These are phyloP conservation scores for Cheilosia impressa DNA, from an alignment of 2,888 invertebrate genomes.

Conservation along the genomic window DNA sequence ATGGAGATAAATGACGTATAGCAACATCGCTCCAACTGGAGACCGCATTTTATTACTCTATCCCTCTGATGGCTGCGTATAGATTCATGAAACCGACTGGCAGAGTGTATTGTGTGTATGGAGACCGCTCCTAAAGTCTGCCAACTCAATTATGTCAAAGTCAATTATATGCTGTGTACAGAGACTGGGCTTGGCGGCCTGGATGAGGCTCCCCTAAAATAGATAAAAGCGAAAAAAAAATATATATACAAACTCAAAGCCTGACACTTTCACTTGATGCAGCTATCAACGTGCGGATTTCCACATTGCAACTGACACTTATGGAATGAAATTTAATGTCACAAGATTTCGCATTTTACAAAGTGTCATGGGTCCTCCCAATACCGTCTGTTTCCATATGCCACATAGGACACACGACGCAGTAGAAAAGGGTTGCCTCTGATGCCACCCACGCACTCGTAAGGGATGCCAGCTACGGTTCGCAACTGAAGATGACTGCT, in stretches of 20 bases:
- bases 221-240: conserved; percentile 5
- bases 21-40: conserved; percentile 40
- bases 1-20: conserved; percentile 45
- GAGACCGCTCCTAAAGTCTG: conserved; percentile 58
- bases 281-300: conserved; percentile 51
- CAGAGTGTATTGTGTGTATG: neutral
- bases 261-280: conserved; percentile 61
- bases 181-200: conserved; percentile 47
- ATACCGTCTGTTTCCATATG: conserved; percentile 23
- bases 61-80: conserved; percentile 1
- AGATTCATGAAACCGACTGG: conserved; percentile 23
- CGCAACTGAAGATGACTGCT: conserved; percentile 53
- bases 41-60: conserved; percentile 56
- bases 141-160: conserved; percentile 74
- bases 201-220: conserved; percentile 28
- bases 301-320: conserved; percentile 65
- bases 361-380: conserved; percentile 8
- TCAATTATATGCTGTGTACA: conserved; percentile 66
- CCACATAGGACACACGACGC: conserved; percentile 43
- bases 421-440: conserved; percentile 4
- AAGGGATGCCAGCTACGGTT: conserved; percentile 45
- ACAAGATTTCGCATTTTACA: conserved; percentile 46
- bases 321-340: conserved; percentile 68
- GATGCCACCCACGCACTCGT: conserved; percentile 26
- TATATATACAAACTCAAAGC: conserved; percentile 35